A percentile compares a stretch with the other conserved stretches of the same genome.
phyloP scores from a whole-genome alignment of 2,888 invertebrate genomes.

The Callosobruchus maculatus region DNA sequence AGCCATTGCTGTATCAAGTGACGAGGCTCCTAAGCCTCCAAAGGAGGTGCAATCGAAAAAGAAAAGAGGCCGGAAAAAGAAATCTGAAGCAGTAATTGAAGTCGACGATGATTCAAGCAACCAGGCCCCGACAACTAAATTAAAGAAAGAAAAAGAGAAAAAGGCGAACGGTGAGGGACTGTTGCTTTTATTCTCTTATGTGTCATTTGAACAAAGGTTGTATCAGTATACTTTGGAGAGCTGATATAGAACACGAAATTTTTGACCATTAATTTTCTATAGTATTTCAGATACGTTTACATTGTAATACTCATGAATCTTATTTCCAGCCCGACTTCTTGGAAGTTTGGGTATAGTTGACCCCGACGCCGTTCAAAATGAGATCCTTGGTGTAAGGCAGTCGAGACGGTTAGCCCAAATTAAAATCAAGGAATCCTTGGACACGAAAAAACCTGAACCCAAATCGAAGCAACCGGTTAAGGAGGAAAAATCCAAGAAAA shows the following conservation, averaged over 20 bases:
- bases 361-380: conserved; percentile 33
- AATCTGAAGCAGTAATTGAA: conserved; percentile 18
- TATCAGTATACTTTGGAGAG: too few species aligned
- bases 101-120: conserved; percentile 20
- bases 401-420: conserved; percentile 83
- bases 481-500: conserved; percentile 24
- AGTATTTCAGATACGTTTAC: background rate
- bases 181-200: too few species aligned
- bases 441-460: conserved; percentile 40
- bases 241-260: too few species aligned
- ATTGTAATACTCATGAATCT: background rate
- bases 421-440: conserved; percentile 83
- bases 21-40: conserved; percentile 14
- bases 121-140: conserved; percentile 9
- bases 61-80: conserved; percentile 32
- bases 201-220: too few species aligned
- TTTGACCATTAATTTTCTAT: too few species aligned
- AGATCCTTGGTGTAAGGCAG: conserved; percentile 66
- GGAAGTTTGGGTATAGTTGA: conserved; percentile 52
- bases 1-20: conserved; percentile 34
- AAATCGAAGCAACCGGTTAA: conserved; percentile 5
- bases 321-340: conserved; percentile 45
- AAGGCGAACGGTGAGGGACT: conserved; percentile 1
- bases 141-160: background rate
- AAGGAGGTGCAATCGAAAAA: conserved; percentile 33